These are phyloP conservation scores for Scaptomyza parva DNA, from an alignment of 2,888 invertebrate genomes.

Conservation along the genomic window DNA sequence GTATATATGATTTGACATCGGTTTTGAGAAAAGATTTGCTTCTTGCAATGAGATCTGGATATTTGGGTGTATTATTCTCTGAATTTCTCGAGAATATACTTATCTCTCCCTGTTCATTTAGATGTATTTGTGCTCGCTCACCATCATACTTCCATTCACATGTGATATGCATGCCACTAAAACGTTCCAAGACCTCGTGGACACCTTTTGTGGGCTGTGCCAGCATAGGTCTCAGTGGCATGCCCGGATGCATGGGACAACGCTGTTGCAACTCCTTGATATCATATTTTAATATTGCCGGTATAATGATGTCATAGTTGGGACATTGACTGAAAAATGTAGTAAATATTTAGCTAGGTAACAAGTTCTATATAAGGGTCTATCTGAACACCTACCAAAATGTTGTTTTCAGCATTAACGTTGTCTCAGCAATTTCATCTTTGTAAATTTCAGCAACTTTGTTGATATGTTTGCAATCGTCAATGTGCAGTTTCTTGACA, in stretches of 20 bases:
- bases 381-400: slow-evolving; percentile 89
- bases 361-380: not conserved
- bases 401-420: slow-evolving; percentile 94
- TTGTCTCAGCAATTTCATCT: slow-evolving; percentile 88
- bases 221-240: slow-evolving; percentile 99
- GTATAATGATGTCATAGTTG: slow-evolving; percentile 94
- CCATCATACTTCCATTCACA: slow-evolving; percentile 99
- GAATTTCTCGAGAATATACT: slow-evolving; percentile 98
- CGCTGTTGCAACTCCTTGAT: slow-evolving; percentile 89
- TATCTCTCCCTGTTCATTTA: slow-evolving; percentile 88
- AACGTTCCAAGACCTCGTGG: slow-evolving; percentile 92
- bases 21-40: slow-evolving; percentile 87
- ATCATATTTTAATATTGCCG: slow-evolving; percentile 91
- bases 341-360: not conserved
- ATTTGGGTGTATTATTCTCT: slow-evolving; percentile 96
- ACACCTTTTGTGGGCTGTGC: slow-evolving; percentile 99
- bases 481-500: slow-evolving; percentile 84
- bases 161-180: slow-evolving; percentile 95
- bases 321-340: slow-evolving; percentile 93
- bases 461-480: slow-evolving; percentile 86
- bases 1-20: slow-evolving; percentile 91
- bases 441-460: slow-evolving; percentile 85
- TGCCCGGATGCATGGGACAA: slow-evolving; percentile 95
- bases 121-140: slow-evolving; percentile 97
- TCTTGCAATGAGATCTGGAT: slow-evolving; percentile 95